Percentiles rank a stretch among this genome's conserved stretches.
Evolutionary conservation across 2,113 vertebrate genomes (phyloP).

Genomic region (Nycticryphes semicollaris): DNA sequence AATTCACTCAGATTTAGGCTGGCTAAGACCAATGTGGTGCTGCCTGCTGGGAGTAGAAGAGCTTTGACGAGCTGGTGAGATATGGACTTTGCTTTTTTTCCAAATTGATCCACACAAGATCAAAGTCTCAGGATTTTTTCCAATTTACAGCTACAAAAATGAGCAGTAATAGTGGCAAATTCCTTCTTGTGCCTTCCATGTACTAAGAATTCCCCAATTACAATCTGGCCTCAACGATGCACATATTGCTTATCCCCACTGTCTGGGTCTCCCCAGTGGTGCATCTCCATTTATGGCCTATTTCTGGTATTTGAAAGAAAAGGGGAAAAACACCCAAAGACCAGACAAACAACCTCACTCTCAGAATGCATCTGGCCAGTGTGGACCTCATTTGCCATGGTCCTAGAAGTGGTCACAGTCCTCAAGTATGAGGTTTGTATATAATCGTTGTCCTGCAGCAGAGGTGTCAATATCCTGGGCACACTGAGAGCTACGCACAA

Average conservation of each 20-base stretch:
- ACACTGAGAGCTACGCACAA: not conserved
- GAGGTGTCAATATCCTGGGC: not conserved
- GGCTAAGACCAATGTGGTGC: accelerated
- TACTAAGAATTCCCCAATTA: not conserved
- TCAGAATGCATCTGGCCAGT: not conserved
- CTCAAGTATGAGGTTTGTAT: not conserved
- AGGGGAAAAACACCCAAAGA: not conserved
- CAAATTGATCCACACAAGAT: not conserved
- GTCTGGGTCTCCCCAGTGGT: not conserved
- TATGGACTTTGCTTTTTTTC: not conserved
- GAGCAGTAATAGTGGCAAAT: not conserved
- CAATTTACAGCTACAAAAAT: not conserved
- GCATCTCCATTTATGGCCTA: not conserved
- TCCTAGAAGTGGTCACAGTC: not conserved
- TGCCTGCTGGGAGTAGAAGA: not conserved
- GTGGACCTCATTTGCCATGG: no score
- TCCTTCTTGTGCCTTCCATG: not conserved
- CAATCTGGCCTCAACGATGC: not conserved
- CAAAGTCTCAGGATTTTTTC: not conserved
- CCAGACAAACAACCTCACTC: not conserved
- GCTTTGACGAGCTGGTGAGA: not conserved
- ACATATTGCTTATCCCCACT: not conserved
- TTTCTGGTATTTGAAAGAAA: not conserved
- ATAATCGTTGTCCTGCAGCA: not conserved
- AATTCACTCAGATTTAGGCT: not conserved